phyloP scores from a whole-genome alignment of 2,113 vertebrate species.

The Spea multiplicata region DNA sequence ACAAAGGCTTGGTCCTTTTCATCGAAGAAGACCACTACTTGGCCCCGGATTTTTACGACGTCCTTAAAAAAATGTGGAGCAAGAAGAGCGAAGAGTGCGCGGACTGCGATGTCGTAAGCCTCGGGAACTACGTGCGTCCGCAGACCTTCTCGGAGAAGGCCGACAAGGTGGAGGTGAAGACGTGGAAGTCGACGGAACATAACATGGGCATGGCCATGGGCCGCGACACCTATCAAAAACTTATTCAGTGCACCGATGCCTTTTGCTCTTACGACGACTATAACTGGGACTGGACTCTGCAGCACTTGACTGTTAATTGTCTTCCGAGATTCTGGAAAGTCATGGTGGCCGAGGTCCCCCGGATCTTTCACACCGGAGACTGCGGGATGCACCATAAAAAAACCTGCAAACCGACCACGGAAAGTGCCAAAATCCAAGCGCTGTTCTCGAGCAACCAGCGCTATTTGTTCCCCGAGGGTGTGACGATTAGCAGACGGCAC shows the following conservation, averaged over 20 bases:
- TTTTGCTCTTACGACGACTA: constrained; percentile 98
- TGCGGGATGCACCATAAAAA: constrained; percentile 98
- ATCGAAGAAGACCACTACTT: constrained; percentile 95
- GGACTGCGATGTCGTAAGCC: constrained; percentile 87
- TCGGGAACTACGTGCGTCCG: constrained; percentile 82
- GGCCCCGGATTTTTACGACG: constrained; percentile 86
- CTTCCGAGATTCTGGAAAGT: constrained; percentile 95
- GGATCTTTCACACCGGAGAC: constrained; percentile 93
- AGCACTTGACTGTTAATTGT: constrained; percentile 88
- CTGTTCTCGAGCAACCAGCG: constrained; percentile 83
- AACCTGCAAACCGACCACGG: constrained; percentile 80
- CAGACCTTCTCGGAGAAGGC: constrained; percentile 77
- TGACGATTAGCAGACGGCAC: constrained; percentile 82
- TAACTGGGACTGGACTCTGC: constrained; percentile 99
- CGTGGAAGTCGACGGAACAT: constrained; percentile 97
- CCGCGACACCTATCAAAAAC: constrained; percentile 82
- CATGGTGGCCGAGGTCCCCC: constrained; percentile 87
- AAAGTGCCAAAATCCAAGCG: constrained; percentile 90
- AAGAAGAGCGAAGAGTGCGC: constrained; percentile 77
- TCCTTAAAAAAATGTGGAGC: constrained; percentile 78
- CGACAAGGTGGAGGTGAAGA: constrained; percentile 90
- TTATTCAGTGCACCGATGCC: constrained; percentile 86
- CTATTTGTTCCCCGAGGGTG: constrained; percentile 85
- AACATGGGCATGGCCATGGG: constrained; percentile 96
- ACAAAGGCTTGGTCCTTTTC: constrained; percentile 80